Conservation (phyloP, 1,140 invertebrate species). For the Grapholita molesta region DNA sequence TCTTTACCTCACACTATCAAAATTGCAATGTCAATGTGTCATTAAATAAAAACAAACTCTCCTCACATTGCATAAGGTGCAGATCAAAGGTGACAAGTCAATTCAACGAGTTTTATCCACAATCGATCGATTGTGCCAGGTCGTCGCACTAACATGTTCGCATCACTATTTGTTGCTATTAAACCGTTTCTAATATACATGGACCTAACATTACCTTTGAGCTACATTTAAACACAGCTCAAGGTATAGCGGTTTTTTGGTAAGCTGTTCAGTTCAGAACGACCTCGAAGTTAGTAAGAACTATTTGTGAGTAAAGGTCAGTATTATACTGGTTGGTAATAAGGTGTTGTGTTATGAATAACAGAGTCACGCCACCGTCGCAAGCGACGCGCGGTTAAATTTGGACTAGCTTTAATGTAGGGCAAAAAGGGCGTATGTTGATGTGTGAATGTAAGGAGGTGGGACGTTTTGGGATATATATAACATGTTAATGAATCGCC, state of each 20-base stretch:
- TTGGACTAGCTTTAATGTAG: not conserved
- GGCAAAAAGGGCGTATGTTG: not conserved
- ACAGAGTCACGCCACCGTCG: slow-evolving; percentile 9
- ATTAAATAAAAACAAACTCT: not conserved
- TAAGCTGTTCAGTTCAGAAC: not conserved
- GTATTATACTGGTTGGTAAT: not conserved
- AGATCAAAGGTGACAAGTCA: not conserved
- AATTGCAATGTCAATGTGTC: not conserved
- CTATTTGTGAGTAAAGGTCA: not conserved
- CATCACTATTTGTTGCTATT: not conserved
- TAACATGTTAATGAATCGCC: not conserved
- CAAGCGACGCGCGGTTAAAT: not conserved
- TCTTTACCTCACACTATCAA: not conserved
- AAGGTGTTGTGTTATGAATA: not conserved
- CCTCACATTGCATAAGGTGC: not conserved
- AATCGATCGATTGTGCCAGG: not conserved
- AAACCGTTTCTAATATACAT: not conserved
- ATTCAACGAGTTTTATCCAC: not conserved
- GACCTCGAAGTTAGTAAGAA: not conserved
- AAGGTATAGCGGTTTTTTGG: not conserved
- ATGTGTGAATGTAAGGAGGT: not conserved
- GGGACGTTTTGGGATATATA: not conserved
- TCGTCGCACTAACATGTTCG: not conserved
- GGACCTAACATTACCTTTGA: not conserved
- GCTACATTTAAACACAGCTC: not conserved